phyloP scores from a whole-genome alignment of 2,797 vertebrate genomes.

The Aplochiton taeniatus region DNA sequence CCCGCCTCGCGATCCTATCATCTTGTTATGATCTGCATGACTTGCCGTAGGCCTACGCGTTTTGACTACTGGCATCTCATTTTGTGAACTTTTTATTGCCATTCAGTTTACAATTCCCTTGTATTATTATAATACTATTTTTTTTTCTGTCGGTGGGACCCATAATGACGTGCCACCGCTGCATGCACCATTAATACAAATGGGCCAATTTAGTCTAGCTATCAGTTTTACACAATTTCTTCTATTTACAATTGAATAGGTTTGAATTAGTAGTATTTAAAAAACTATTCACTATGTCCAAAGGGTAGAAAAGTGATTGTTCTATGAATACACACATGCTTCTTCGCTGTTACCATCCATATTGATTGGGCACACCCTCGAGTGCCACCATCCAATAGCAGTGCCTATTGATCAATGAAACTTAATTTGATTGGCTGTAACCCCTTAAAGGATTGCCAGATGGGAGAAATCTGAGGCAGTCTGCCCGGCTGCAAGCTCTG shows the following conservation, averaged over 20 bases:
- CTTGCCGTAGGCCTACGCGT: no score
- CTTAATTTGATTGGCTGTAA: constrained; percentile 71
- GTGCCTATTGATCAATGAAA: constrained; percentile 72
- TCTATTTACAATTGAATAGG: not conserved
- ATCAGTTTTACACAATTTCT: no score
- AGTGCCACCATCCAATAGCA: constrained; percentile 60
- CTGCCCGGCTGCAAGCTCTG: constrained; percentile 58
- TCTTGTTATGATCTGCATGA: no score
- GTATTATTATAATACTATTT: no score
- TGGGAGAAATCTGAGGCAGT: constrained; percentile 70
- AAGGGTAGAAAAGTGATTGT: constrained; percentile 35
- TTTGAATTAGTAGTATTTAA: not conserved
- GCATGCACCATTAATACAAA: no score
- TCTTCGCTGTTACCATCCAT: constrained; percentile 45
- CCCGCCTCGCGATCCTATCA: no score
- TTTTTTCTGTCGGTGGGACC: no score
- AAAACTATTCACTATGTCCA: constrained; percentile 9
- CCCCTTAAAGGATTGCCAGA: constrained; percentile 72
- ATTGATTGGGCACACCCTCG: constrained; percentile 53
- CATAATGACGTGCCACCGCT: no score
- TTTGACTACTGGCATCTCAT: no score
- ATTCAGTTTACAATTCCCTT: no score
- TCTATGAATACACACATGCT: constrained; percentile 35
- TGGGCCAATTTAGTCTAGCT: no score
- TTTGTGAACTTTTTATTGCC: no score